phyloP scores from a whole-genome alignment of 2,797 vertebrate genomes.

The Cheirogaleus major region DNA sequence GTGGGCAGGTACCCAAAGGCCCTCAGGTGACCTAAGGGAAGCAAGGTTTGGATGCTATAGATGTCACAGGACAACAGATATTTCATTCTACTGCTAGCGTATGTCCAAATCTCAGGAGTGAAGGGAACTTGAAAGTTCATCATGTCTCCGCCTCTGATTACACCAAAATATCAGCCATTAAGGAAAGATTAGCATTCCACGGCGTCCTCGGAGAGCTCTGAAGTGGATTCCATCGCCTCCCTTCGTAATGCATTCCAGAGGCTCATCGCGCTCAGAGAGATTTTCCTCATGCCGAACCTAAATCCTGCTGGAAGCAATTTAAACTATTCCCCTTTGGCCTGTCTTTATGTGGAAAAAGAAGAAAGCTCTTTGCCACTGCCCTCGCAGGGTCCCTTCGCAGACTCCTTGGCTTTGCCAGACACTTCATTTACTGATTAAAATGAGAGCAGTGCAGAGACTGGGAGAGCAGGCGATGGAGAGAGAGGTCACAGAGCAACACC shows the following conservation, averaged over 20 bases:
- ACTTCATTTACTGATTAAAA: conserved; percentile 53
- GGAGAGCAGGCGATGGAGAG: neutral
- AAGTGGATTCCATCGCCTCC: conserved; percentile 61
- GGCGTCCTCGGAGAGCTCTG: conserved; percentile 62
- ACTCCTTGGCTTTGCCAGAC: conserved; percentile 36
- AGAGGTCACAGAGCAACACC: neutral
- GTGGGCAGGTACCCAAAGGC: neutral
- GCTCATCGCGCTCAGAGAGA: conserved; percentile 32
- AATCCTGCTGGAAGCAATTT: conserved; percentile 78
- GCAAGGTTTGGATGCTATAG: neutral
- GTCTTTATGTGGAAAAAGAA: conserved; percentile 60
- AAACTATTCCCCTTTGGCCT: conserved; percentile 68
- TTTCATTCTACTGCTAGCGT: neutral
- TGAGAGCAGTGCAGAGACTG: neutral
- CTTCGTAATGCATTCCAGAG: conserved; percentile 73
- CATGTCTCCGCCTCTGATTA: conserved; percentile 64
- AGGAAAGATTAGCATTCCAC: conserved; percentile 75
- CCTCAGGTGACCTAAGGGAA: neutral
- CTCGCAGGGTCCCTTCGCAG: conserved; percentile 21
- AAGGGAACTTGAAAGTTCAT: conserved; percentile 61
- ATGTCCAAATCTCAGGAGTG: conserved; percentile 30
- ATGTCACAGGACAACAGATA: conserved; percentile 11
- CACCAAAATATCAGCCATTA: conserved; percentile 75
- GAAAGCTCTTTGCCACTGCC: conserved; percentile 45
- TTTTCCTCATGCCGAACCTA: conserved; percentile 64